phyloP scores from a whole-genome alignment of 1,140 invertebrate species.

The Phortica variegata region DNA sequence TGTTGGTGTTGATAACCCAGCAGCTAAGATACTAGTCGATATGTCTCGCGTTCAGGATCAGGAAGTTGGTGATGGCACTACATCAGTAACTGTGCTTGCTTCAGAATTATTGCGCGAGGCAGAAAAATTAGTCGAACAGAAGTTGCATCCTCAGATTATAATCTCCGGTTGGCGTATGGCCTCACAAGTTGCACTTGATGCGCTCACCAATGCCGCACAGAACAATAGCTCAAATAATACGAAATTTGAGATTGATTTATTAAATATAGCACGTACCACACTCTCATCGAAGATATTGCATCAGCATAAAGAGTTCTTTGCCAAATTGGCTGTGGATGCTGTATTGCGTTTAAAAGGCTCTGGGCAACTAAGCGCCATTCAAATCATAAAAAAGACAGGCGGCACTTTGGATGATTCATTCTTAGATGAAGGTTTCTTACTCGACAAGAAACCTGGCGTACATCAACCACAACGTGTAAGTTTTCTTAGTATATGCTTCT shows the following conservation, averaged over 20 bases:
- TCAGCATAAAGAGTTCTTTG: conserved; percentile 96
- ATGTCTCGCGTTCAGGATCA: conserved; percentile 99
- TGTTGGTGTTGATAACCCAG: conserved; percentile 97
- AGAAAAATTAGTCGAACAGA: conserved; percentile 89
- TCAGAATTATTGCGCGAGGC: conserved; percentile 94
- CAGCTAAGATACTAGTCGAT: conserved; percentile 97
- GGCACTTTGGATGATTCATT: conserved; percentile 93
- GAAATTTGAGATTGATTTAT: conserved; percentile 82
- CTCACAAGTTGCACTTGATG: conserved; percentile 77
- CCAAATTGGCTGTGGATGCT: conserved; percentile 93
- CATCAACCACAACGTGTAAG: conserved; percentile 77
- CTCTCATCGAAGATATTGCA: conserved; percentile 97
- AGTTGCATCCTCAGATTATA: conserved; percentile 98
- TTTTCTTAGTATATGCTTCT: not conserved
- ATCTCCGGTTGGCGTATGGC: conserved; percentile 93
- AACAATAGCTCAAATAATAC: conserved; percentile 81
- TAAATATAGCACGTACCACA: conserved; percentile 97
- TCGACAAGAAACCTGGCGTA: conserved; percentile 94
- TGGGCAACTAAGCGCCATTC: conserved; percentile 93
- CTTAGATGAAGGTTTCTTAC: conserved; percentile 95
- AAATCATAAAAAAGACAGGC: conserved; percentile 96
- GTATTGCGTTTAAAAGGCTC: conserved; percentile 93
- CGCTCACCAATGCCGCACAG: conserved; percentile 73
- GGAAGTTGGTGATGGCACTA: conserved; percentile 99
- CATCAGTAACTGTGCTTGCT: conserved; percentile 96